phyloP scores from a whole-genome alignment of 2,888 invertebrate genomes.

The Sialis fuliginosa region DNA sequence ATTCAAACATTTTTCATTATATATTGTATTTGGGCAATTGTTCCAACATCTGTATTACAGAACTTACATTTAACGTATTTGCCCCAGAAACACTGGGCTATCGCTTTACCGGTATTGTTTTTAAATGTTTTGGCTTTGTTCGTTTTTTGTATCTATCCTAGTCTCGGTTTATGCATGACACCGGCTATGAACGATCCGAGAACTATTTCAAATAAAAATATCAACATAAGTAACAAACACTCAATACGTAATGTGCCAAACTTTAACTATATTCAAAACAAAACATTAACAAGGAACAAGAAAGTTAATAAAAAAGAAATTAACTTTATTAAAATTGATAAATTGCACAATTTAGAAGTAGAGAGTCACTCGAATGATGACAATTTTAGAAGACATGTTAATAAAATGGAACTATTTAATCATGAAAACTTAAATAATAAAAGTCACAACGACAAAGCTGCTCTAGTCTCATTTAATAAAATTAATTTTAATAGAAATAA shows the following conservation, averaged over 20 bases:
- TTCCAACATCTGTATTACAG: slow-evolving; percentile 54
- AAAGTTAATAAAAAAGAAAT: not conserved
- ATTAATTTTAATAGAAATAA: too few species aligned
- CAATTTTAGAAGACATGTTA: too few species aligned
- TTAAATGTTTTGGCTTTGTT: slow-evolving; percentile 55
- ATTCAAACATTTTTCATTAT: slow-evolving; percentile 53
- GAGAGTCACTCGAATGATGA: too few species aligned
- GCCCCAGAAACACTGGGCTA: slow-evolving; percentile 80
- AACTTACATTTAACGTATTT: slow-evolving; percentile 62
- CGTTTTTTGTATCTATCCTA: slow-evolving; percentile 69
- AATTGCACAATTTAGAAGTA: too few species aligned
- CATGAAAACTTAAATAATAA: too few species aligned
- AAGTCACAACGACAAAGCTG: too few species aligned
- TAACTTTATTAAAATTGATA: not conserved
- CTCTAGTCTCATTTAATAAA: too few species aligned
- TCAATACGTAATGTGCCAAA: too few species aligned
- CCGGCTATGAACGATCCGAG: slow-evolving; percentile 42
- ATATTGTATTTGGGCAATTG: slow-evolving; percentile 73
- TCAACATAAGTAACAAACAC: too few species aligned
- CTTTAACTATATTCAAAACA: too few species aligned
- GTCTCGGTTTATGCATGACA: slow-evolving; percentile 58
- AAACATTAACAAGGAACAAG: too few species aligned
- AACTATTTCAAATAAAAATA: slow-evolving; percentile 29
- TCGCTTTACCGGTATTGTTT: slow-evolving; percentile 67
- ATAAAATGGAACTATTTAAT: too few species aligned